Conservation (phyloP, 2,113 vertebrate species). For the Pseudorectes ferrugineus region DNA sequence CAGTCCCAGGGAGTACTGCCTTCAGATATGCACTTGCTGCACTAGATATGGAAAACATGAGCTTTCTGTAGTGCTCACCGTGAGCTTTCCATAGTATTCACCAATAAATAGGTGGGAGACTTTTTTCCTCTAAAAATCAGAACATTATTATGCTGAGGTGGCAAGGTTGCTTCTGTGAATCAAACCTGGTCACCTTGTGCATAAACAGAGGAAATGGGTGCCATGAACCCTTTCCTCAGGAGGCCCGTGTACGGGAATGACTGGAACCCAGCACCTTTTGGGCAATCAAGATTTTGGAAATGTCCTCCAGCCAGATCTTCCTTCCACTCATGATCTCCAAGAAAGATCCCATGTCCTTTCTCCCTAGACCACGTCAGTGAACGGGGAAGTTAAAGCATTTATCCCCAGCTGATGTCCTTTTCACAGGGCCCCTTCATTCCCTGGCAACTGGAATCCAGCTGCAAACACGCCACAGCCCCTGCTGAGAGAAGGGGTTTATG, state of each 20-base stretch:
- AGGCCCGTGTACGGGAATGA: not conserved
- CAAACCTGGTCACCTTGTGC: not conserved
- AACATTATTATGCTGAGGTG: not conserved
- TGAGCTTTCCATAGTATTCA: not conserved
- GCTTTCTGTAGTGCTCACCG: not conserved
- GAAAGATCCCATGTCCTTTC: rapidly evolving
- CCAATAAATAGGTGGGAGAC: not conserved
- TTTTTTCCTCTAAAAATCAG: not conserved
- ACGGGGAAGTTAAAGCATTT: not conserved
- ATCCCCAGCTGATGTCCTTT: not conserved
- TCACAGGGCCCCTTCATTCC: not conserved
- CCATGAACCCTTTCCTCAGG: not conserved
- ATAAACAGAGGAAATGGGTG: not conserved
- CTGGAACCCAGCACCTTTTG: not conserved
- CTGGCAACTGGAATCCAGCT: not conserved
- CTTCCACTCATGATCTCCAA: not conserved
- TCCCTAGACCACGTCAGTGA: not conserved
- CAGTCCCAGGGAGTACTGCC: not conserved
- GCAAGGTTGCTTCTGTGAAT: not conserved
- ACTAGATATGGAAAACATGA: not conserved
- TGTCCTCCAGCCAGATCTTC: not conserved
- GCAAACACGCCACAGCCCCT: not conserved
- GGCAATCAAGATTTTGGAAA: not conserved
- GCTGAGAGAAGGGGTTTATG: not conserved
- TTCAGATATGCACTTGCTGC: not conserved